A percentile compares a stretch with the other conserved stretches of the same genome.
These are phyloP conservation scores for Parnassius smintheus DNA, from an alignment of 2,888 invertebrate genomes.

Conservation along the genomic window DNA sequence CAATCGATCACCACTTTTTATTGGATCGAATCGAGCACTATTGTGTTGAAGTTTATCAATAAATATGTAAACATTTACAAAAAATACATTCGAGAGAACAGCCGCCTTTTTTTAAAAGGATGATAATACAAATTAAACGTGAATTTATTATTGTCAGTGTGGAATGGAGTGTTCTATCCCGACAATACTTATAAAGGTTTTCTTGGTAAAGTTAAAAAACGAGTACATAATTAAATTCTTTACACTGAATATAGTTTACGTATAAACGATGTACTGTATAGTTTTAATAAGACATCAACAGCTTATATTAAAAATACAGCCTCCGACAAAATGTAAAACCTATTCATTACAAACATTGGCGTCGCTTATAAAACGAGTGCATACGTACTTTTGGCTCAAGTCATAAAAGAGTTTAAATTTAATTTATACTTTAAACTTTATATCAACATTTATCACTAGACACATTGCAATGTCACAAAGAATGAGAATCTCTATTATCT, in stretches of 20 bases:
- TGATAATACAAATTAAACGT: constrained; percentile 16
- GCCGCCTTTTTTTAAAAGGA: constrained; percentile 35
- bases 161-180: constrained; percentile 9
- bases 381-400: constrained; percentile 40
- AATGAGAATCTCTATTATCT: no score
- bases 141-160: constrained; percentile 6
- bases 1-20: constrained; percentile 67
- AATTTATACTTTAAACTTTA: not conserved
- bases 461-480: no score
- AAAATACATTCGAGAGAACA: constrained; percentile 36
- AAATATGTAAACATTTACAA: constrained; percentile 51
- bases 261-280: constrained; percentile 45
- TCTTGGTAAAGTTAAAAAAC: constrained; percentile 34
- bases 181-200: not conserved
- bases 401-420: constrained; percentile 27
- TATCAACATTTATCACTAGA: no score
- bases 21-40: constrained; percentile 47
- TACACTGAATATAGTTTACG: constrained; percentile 68
- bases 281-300: constrained; percentile 75
- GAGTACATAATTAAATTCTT: constrained; percentile 54
- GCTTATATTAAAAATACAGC: constrained; percentile 61
- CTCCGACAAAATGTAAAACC: constrained; percentile 66
- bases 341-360: constrained; percentile 77
- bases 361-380: constrained; percentile 59
- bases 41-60: constrained; percentile 51